Base-by-base conservation (phyloP, 1,140 invertebrate species). In the Hesperophylax magnus region DNA sequence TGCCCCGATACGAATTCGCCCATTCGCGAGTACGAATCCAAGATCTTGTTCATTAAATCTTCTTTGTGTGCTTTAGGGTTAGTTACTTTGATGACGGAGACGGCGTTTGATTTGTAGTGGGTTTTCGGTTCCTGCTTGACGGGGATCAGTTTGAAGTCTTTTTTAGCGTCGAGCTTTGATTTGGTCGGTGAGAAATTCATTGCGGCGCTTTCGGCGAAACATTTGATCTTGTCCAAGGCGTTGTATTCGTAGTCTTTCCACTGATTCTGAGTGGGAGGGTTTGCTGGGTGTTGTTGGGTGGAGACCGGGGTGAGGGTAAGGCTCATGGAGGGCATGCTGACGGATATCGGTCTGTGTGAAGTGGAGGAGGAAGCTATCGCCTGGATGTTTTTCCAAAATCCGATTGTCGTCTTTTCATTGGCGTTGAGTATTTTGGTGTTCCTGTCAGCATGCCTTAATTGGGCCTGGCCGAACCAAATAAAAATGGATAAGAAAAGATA, bases 191-290 rank as follows among this genome's bases (percentile, higher is more conserved):
- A 88, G 84, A 90, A 84, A 69, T 80, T 78, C 39, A 82, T 88
- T 0, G 89, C 86, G 0, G 88, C 89, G 82, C 88, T 90, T 79
- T 90, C 88, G 18, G 89, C 89, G 85, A 90, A 90, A 80, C 89
- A 87, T 80, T 89, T 89, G 87, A 90, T 90, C 86, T 90, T 90
- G 61, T 90, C 89, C 54, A 90, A 80, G 0, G 89, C 89, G 80
- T 90, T 90, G 79, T 90, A 90, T 84, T 90, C 88, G 27, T 88
- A 87, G 8, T 81, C 85, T 24, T 85, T 39, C 65, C 39, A 86
- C 86, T 76, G 7, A 85, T 86, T 88, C 88, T 60, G n/a, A 53
- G 34, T 72, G 87, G 86, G 0, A 86, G 88, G 2, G 85, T 85
- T 56, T 67, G 9, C 24, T 1, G 34, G 39, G n/a, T 9, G 17